Percentiles rank a stretch among this genome's conserved stretches.
phyloP scores from a whole-genome alignment of 2,797 vertebrate genomes.

The Valencia hispanica region DNA sequence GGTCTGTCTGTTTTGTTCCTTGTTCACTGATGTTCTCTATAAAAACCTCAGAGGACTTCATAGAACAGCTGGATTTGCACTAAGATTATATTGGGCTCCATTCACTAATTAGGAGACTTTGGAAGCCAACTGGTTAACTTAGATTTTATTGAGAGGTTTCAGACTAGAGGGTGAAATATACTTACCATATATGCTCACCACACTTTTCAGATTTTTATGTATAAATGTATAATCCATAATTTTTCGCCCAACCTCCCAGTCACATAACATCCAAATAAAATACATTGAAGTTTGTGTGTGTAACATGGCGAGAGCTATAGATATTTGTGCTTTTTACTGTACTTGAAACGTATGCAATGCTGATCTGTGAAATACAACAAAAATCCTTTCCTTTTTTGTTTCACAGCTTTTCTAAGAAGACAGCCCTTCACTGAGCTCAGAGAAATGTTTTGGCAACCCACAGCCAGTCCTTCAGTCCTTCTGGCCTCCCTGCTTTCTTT shows the following conservation, averaged over 20 bases:
- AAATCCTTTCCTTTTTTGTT: neutral
- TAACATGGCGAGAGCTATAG: neutral
- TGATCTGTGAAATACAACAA: neutral
- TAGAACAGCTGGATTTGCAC: too few relatives aligned
- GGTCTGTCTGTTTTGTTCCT: too few relatives aligned
- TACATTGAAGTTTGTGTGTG: neutral
- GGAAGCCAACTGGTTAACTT: neutral
- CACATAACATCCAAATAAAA: neutral
- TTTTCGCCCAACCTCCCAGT: neutral
- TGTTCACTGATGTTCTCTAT: too few relatives aligned
- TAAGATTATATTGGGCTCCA: too few relatives aligned
- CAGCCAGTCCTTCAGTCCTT: slow-evolving; percentile 13
- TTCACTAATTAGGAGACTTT: neutral
- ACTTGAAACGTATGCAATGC: neutral
- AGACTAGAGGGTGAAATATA: neutral
- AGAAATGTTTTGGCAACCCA: slow-evolving; percentile 20
- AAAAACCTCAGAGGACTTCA: too few relatives aligned
- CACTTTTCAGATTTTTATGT: neutral
- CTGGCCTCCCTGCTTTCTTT: slow-evolving; percentile 13
- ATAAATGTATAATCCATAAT: neutral
- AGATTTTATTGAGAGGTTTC: too few relatives aligned
- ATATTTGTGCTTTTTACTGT: neutral
- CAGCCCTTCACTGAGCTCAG: slow-evolving; percentile 14
- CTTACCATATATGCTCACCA: neutral
- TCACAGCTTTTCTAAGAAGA: slow-evolving; percentile 21